Base-by-base conservation (phyloP, 2,888 invertebrate genomes). In the Eupithecia subfuscata region DNA sequence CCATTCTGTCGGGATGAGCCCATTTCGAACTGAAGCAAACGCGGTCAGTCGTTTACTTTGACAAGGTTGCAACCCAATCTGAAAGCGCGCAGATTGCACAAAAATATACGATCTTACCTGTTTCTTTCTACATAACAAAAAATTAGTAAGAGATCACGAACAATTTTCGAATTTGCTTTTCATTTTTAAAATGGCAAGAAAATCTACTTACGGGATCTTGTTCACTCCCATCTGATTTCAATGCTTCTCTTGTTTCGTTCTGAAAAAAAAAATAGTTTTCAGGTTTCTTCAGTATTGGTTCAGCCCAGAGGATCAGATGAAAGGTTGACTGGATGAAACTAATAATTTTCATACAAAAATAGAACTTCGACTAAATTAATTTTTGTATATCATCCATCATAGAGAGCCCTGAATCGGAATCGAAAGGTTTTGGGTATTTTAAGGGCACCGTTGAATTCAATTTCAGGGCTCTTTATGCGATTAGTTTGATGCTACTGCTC, bases 171-270 rank as follows among this genome's bases (percentile, higher is more conserved):
- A 48, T 4, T 22, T 22, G 4, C 11, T 56, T 56, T 56, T 11
- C 4, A 7, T 30, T 64, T 64, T 34, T 64, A 11, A 34, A 65
- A 5, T 37, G 25, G 5, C 37, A n/a, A 22, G 11, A 68, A 18
- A 68, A 22, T 40, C 1, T n/a, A 95, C 97, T 96, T 90, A 97
- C 97, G 82, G 97, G 96, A 85, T 97, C 97, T 86, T 97, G 97
- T 88, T 97, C 97, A 85, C 97, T 97, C 82, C 97, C 97, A 84
- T 97, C 97, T 77, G 96, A 96, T 79, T 96, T 96, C 48, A 97
- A 92, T 0, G 97, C 96, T 87, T 97, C 97, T 87, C 97, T 95
- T 5, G 97, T 97, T 86, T 96, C 96, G 87, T 96, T 96, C 90
- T 95, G 94, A 87, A 86, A 79, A 64, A 72, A 64, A 56, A 30